Conservation (phyloP, 2,797 vertebrate species). For the Sphenodon punctatus region DNA sequence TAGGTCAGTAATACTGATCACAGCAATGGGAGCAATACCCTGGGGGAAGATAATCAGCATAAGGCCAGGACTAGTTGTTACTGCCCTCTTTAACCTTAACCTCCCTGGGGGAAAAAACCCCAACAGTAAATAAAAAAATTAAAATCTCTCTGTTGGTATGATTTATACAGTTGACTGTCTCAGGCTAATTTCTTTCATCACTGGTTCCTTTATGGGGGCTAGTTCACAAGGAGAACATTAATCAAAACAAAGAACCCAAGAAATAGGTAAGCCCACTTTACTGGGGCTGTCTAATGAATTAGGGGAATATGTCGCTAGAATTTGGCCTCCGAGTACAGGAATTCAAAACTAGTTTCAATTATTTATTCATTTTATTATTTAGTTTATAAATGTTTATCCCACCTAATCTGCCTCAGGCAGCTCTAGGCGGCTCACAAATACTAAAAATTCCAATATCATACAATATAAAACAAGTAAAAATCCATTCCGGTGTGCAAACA, state of each 20-base stretch:
- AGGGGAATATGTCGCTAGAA: slow-evolving; percentile 16
- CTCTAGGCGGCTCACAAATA: too few species aligned
- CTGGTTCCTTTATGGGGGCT: slow-evolving; percentile 33
- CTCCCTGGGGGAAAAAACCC: too few species aligned
- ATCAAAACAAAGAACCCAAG: slow-evolving; percentile 34
- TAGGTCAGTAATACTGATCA: too few species aligned
- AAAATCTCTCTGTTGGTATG: not conserved
- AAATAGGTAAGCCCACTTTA: slow-evolving; percentile 16
- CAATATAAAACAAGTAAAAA: too few species aligned
- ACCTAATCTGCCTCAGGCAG: too few species aligned
- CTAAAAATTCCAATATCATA: too few species aligned
- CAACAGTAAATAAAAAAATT: slow-evolving; percentile 31
- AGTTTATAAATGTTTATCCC: too few species aligned
- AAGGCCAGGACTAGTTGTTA: not conserved
- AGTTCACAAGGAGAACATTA: slow-evolving; percentile 31
- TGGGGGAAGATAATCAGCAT: not conserved
- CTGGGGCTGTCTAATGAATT: slow-evolving; percentile 15
- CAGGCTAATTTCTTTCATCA: slow-evolving; percentile 24
- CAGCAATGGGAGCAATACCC: too few species aligned
- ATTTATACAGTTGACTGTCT: slow-evolving; percentile 19
- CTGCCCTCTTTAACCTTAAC: not conserved
- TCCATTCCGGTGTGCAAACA: too few species aligned
- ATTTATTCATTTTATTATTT: too few species aligned
- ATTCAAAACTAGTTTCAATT: slow-evolving; percentile 21
- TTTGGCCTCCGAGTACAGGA: slow-evolving; percentile 18